Percentiles rank a stretch among this genome's conserved stretches.
Evolutionary conservation across 2,888 invertebrate genomes (phyloP).

Genomic region (Aproaerema taeniolella): DNA sequence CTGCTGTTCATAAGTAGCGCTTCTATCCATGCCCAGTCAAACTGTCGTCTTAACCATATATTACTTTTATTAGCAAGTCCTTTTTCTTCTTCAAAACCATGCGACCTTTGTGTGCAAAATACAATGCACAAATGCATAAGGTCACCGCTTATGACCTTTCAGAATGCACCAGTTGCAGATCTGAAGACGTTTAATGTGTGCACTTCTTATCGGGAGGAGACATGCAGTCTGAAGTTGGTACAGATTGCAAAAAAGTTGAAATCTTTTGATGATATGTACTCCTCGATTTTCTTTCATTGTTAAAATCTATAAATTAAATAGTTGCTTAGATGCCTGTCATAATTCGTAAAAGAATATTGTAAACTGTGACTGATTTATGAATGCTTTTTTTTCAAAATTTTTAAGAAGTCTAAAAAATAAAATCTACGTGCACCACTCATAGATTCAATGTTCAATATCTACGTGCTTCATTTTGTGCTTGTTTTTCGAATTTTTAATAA

Average conservation of each 20-base stretch:
- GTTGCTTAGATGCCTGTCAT: not conserved
- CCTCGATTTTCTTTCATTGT: not conserved
- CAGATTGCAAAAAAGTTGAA: conserved; percentile 26
- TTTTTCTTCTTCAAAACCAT: too few relatives aligned
- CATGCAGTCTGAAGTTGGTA: conserved; percentile 43
- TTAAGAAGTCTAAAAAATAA: not conserved
- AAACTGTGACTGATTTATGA: not conserved
- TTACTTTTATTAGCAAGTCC: too few relatives aligned
- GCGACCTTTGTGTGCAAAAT: too few relatives aligned
- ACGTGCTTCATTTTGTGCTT: too few relatives aligned
- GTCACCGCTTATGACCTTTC: conserved; percentile 24
- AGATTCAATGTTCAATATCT: too few relatives aligned
- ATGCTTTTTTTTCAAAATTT: not conserved
- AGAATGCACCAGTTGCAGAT: conserved; percentile 26
- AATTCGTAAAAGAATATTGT: not conserved
- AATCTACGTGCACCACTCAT: too few relatives aligned
- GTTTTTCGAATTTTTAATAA: too few relatives aligned
- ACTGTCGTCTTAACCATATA: too few relatives aligned
- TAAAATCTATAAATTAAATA: not conserved
- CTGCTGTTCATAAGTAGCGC: too few relatives aligned
- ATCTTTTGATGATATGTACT: not conserved
- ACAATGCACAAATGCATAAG: conserved; percentile 5
- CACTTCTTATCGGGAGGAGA: conserved; percentile 58
- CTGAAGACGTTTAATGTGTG: conserved; percentile 57
- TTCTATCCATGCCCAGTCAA: too few relatives aligned